Conservation (phyloP, 1,140 invertebrate genomes). For the Microplitis demolitor region DNA sequence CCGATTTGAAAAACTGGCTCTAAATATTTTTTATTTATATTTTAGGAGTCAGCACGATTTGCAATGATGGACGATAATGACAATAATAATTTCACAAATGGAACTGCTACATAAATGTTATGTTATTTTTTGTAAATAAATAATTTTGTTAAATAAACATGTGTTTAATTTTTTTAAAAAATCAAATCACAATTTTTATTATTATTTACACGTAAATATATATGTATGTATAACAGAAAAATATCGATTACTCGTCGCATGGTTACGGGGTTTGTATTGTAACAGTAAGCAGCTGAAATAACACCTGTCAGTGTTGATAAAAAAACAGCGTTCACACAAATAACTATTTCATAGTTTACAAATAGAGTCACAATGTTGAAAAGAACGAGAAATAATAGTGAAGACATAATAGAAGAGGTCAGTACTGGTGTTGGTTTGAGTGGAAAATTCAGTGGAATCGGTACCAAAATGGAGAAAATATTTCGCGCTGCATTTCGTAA, state of each 20-base stretch:
- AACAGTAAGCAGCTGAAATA: neutral
- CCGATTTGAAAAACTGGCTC: too few species aligned
- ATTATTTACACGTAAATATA: neutral
- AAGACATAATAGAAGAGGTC: neutral
- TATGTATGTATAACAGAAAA: neutral
- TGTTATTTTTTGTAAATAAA: neutral
- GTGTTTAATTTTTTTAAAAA: too few species aligned
- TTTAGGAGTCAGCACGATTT: conserved; percentile 45
- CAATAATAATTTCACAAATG: conserved; percentile 38
- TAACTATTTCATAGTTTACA: neutral
- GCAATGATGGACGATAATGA: conserved; percentile 36
- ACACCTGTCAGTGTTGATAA: neutral
- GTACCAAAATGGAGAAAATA: conserved; percentile 14
- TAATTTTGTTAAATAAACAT: neutral
- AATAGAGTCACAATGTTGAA: neutral
- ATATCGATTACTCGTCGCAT: conserved; percentile 17
- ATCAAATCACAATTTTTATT: too few species aligned
- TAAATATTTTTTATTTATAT: neutral
- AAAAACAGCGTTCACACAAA: neutral
- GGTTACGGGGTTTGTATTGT: neutral
- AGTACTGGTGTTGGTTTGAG: neutral
- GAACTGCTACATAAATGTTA: neutral
- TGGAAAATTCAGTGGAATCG: conserved; percentile 9
- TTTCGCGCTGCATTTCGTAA: conserved; percentile 18
- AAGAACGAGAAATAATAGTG: neutral